Evolutionary conservation across 2,113 vertebrate species (phyloP).

Genomic region (Penelope pileata): DNA sequence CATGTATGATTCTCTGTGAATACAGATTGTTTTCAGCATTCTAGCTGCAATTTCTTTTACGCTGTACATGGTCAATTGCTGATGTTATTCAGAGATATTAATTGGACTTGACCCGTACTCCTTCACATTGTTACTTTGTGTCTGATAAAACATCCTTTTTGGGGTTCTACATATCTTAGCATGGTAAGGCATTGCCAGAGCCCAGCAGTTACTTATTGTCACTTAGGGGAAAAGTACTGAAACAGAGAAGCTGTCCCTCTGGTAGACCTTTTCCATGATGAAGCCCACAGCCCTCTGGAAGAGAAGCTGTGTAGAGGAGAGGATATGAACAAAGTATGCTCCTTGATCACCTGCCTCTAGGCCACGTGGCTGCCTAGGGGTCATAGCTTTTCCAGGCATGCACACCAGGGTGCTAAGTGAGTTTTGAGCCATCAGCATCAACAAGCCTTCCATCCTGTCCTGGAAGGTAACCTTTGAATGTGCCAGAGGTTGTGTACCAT

Average conservation of each 20-base stretch:
- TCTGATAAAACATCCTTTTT: background rate
- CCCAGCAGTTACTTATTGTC: background rate
- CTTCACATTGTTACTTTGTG: background rate
- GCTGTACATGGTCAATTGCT: background rate
- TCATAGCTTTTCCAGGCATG: background rate
- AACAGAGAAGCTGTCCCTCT: background rate
- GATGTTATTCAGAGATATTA: background rate
- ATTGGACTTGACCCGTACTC: background rate
- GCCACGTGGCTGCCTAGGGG: background rate
- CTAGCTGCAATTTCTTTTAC: background rate
- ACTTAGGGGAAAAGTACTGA: background rate
- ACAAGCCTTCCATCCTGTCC: background rate
- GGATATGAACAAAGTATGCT: fast-evolving
- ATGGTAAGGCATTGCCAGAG: background rate
- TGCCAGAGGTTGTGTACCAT: background rate
- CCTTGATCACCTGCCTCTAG: background rate
- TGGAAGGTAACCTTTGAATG: background rate
- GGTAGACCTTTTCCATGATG: background rate
- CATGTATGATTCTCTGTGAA: fast-evolving
- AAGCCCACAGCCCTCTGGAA: background rate
- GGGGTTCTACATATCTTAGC: fast-evolving
- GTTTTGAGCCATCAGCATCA: fast-evolving
- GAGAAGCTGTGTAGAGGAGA: background rate
- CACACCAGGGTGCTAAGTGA: fast-evolving
- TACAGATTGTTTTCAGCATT: background rate